Base-by-base conservation (phyloP, 2,113 vertebrate species). In the Gambusia holbrooki region DNA sequence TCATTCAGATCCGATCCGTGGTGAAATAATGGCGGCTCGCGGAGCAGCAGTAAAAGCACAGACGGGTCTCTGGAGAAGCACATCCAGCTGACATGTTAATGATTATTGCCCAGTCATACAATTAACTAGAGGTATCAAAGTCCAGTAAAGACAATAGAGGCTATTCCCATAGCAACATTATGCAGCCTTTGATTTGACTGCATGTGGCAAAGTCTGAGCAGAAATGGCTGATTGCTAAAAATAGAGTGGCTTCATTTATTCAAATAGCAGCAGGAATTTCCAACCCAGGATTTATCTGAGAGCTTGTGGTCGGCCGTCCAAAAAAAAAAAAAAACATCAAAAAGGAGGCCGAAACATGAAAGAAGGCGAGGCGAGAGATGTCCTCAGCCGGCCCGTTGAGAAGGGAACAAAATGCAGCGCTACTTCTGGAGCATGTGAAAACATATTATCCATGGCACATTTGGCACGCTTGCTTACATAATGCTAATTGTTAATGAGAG, bases 121-220 rank as follows among this genome's bases (percentile, higher is more conserved):
- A 86, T 84, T 81, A 80, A 77, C 54, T 4, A 0, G 28, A 66
- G 35, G 77, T 62, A 4, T 71, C 90, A 90, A 92, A 92, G 92
- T 93, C 88, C 92, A 86, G 65, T 15, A 1, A 58, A 79, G 60
- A 88, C 79, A 88, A 83, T 80, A 40, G 12, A 10, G 45, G 62
- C 12, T 1, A 61, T 79, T 62, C 17, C 84, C 73, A 77, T 77
- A 40, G 87, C 69, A 84, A 87, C 83, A 19, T 0, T 17, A 69
- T 27, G 48, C 73, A 58, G 64, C 48, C 32, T 0, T 45, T 17
- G 35, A 71, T 76, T 76, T 69, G 28, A 81, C 72, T 14, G 62
- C 58, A 69, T 48, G 73, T 73, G 62, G 63, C 83, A 77, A 77
- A 87, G 81, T 80, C 54, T 80, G 73, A 28, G 32, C 42, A 28